Conservation (phyloP, 2,113 vertebrate species). For the Cyanistes caeruleus region DNA sequence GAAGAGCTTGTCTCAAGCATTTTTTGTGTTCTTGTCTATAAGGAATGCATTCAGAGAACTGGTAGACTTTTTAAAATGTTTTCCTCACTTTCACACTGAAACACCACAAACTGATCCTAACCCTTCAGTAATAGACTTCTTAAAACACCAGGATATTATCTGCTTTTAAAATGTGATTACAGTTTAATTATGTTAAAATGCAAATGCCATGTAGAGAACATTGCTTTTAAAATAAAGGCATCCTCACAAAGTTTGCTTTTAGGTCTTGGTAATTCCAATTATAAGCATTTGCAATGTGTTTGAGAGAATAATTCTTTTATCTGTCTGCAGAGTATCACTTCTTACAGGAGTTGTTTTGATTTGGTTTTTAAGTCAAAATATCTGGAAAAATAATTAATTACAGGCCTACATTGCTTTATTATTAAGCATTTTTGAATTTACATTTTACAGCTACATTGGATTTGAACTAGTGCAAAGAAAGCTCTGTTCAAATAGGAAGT, state of each 20-base stretch:
- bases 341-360: neutral
- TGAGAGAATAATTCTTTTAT: neutral
- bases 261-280: neutral
- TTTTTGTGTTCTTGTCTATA: neutral
- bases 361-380: neutral
- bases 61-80: neutral
- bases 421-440: neutral
- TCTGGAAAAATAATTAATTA: neutral
- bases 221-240: neutral
- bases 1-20: neutral
- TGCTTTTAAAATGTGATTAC: constrained; percentile 2
- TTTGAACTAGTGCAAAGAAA: neutral
- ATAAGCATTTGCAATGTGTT: neutral
- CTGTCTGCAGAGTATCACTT: neutral
- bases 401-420: neutral
- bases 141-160: neutral
- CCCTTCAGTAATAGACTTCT: neutral
- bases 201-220: neutral
- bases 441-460: neutral
- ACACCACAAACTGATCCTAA: neutral
- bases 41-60: neutral
- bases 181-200: neutral
- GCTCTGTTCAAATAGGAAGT: neutral
- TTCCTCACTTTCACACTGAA: neutral
- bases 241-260: neutral